phyloP scores from a whole-genome alignment of 2,113 vertebrate genomes.

The Notothenia rossii region DNA sequence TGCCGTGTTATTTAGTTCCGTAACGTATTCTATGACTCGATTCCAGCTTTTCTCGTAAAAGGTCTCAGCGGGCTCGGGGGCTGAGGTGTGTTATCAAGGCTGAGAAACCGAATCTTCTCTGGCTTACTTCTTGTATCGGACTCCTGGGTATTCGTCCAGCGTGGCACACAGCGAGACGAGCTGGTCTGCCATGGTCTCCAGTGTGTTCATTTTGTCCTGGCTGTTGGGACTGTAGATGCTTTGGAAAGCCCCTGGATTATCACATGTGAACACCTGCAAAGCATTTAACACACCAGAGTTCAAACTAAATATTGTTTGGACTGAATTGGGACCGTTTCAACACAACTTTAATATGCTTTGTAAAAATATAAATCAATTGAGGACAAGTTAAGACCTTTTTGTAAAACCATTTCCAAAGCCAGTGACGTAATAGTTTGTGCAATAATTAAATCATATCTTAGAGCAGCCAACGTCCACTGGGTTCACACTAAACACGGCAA shows the following conservation, averaged over 20 bases:
- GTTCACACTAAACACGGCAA: not conserved
- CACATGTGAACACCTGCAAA: constrained; percentile 93
- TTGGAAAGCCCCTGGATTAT: constrained; percentile 90
- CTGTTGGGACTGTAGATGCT: constrained; percentile 91
- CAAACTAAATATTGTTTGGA: not conserved
- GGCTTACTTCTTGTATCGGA: constrained; percentile 92
- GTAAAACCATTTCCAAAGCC: not conserved
- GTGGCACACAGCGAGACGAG: constrained; percentile 95
- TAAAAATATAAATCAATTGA: not conserved
- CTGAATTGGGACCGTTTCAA: not conserved
- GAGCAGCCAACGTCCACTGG: constrained; percentile 13
- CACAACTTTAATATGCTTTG: not conserved
- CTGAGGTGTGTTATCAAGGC: constrained; percentile 7
- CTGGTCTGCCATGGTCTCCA: constrained; percentile 91
- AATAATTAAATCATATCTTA: constrained; percentile 8
- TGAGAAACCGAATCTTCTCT: constrained; percentile 33
- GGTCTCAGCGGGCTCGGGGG: constrained; percentile 16
- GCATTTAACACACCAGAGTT: not conserved
- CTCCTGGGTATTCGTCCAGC: constrained; percentile 94
- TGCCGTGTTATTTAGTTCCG: not conserved
- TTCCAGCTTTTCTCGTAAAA: constrained; percentile 17
- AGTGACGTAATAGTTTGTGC: not conserved
- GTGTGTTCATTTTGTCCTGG: constrained; percentile 82
- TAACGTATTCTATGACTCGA: not conserved
- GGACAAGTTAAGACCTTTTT: not conserved